Percentiles rank a stretch among this genome's conserved stretches.
These are phyloP conservation scores for Tiliacea aurago DNA, from an alignment of 2,888 invertebrate species.

Conservation along the genomic window DNA sequence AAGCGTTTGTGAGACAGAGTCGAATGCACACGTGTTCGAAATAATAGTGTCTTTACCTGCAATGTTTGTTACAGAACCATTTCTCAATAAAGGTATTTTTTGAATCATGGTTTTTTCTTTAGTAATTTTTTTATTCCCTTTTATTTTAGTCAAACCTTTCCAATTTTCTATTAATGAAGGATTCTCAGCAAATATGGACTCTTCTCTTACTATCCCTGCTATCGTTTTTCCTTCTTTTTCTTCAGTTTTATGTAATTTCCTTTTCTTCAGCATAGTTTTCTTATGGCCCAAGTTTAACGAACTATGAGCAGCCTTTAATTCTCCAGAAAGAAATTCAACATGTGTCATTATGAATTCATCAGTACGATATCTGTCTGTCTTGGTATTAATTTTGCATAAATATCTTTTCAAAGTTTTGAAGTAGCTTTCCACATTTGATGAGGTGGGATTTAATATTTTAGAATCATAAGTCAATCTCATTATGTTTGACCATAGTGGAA, in stretches of 20 bases:
- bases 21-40: constrained; percentile 1
- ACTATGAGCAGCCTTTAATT: constrained; percentile 1
- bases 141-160: not conserved
- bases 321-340: not conserved
- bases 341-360: not conserved
- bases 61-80: not conserved
- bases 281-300: not conserved
- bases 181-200: too few relatives aligned
- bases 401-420: not conserved
- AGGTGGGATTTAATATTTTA: not conserved
- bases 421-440: not conserved
- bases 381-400: constrained; percentile 3
- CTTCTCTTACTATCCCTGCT: not conserved
- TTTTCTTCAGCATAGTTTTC: not conserved
- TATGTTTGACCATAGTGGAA: constrained; percentile 3
- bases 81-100: constrained; percentile 3
- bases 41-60: not conserved
- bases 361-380: constrained; percentile 1
- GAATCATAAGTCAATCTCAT: constrained; percentile 3
- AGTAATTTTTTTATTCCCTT: not conserved
- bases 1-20: constrained; percentile 3
- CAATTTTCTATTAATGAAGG: not conserved
- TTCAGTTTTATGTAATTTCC: not conserved
- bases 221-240: not conserved
- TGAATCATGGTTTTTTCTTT: not conserved